Evolutionary conservation across 2,888 invertebrate genomes (phyloP), one percentile per base, ranked within the genome.

Genomic region (Amitus sp.): DNA sequence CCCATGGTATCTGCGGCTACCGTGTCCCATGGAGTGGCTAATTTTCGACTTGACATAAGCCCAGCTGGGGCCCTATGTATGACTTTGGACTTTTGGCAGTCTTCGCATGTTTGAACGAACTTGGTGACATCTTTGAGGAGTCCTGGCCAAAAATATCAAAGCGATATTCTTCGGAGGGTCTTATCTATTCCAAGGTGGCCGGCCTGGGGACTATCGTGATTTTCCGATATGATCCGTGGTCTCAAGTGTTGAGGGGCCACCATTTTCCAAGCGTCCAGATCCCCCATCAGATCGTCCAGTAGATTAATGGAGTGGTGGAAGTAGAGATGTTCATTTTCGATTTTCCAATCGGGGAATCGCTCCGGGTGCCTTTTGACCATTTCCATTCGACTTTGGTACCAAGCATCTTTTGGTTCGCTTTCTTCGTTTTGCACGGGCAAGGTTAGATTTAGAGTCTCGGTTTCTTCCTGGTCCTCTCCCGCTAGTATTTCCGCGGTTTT

Each of bases 251-350:
- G 3, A 7, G 50, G 50, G 1, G 40, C 7, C 9, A 40, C 50
- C 27, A 50, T 27, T 17, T 50, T 50, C 50, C 50, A 50, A n/a
- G 49, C 39, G 12, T 37, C 13, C 6, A 34, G 2, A 17, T 49
- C 49, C 6, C 20, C 13, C 39, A 49, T 5, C 1, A 49, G 2
- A 4, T 49, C 49, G n/a, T 37, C 49, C 20, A 49, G 27, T n/a
- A 39, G 6, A 12, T 12, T 2, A 10, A 37, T 37, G 10, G 39
- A 37, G 5, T 37, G 19, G 13, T 39, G 49, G 6, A 12, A 18
- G 13, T 37, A 49, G 18, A 39, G 20, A 10, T 7, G 4, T n/a
- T 20, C 23, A 2, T 39, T 13, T 12, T 13, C 15, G 7, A 49
- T 20, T 19, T 9, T 37, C 39, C 49, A 49, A 39, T 49, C 49